Evolutionary conservation across 2,888 invertebrate genomes (phyloP).

Genomic region (Brachypalpus laphriformis): DNA sequence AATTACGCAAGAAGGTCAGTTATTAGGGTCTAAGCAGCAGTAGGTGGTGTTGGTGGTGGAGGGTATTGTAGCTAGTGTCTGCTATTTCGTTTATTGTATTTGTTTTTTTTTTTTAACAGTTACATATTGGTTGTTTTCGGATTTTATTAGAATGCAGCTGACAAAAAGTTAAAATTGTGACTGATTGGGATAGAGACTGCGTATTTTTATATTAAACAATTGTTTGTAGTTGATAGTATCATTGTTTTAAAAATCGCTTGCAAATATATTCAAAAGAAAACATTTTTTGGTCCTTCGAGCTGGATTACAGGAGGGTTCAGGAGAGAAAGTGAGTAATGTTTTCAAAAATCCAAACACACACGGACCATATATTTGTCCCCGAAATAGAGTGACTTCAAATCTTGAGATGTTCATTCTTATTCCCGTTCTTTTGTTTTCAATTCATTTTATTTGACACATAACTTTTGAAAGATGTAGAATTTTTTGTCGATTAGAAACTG

Average conservation of each 20-base stretch:
- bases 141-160: not conserved
- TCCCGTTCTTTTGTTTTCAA: too few relatives aligned
- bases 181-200: conserved; percentile 45
- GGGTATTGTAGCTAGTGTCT: conserved; percentile 12
- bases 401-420: too few relatives aligned
- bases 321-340: not conserved
- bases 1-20: conserved; percentile 82
- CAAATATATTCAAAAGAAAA: not conserved
- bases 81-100: conserved; percentile 42
- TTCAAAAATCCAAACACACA: too few relatives aligned
- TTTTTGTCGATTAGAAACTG: too few relatives aligned
- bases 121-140: not conserved
- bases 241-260: not conserved
- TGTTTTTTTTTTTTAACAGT: not conserved
- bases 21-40: conserved; percentile 77
- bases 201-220: conserved; percentile 20
- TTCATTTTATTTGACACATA: too few relatives aligned
- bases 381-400: too few relatives aligned
- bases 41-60: conserved; percentile 34
- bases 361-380: too few relatives aligned
- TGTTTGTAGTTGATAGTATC: conserved; percentile 2
- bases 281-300: not conserved
- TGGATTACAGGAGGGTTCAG: too few relatives aligned
- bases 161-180: not conserved
- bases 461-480: too few relatives aligned